Base-by-base conservation (phyloP, 2,888 invertebrate genomes). In the Helobdella robusta region DNA sequence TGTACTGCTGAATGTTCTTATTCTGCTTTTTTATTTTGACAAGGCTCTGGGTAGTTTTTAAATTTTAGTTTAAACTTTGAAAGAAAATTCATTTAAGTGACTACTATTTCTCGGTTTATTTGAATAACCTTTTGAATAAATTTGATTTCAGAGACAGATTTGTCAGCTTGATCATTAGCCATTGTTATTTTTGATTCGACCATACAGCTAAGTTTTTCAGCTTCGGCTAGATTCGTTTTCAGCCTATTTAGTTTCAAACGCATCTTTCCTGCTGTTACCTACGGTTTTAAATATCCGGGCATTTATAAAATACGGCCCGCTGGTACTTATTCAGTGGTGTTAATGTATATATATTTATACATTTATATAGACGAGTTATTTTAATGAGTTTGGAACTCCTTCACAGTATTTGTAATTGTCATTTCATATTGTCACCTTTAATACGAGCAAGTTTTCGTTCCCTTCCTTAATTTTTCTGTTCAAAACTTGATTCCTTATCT, bases 261-360 rank as follows among this genome's bases (percentile, higher is more conserved):
- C 62, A 62, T 62, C 35, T 62, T 62, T 5, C 62, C 62, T 18
- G 62, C 62, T 20, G 62, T 62, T 1, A 62, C 46, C 62, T 62
- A 8, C n/a, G n/a, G n/a, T n/a, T n/a, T n/a, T n/a, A n/a, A n/a
- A n/a, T n/a, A n/a, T n/a, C n/a, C n/a, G n/a, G n/a, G n/a, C n/a
- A n/a, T n/a, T n/a, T n/a, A n/a, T n/a, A n/a, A n/a, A n/a, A n/a
- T n/a, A n/a, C n/a, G n/a, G n/a, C n/a, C n/a, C n/a, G n/a, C n/a
- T n/a, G n/a, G n/a, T n/a, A n/a, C n/a, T n/a, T n/a, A n/a, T n/a
- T n/a, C n/a, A n/a, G n/a, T n/a, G n/a, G n/a, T n/a, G n/a, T n/a
- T n/a, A n/a, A n/a, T n/a, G n/a, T n/a, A n/a, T n/a, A n/a, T n/a
- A n/a, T n/a, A n/a, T n/a, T n/a, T n/a, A n/a, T n/a, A n/a, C n/a